Evolutionary conservation across 2,888 invertebrate species (phyloP), one percentile per base, ranked within the genome.

Genomic region (Herminia tarsipennalis): DNA sequence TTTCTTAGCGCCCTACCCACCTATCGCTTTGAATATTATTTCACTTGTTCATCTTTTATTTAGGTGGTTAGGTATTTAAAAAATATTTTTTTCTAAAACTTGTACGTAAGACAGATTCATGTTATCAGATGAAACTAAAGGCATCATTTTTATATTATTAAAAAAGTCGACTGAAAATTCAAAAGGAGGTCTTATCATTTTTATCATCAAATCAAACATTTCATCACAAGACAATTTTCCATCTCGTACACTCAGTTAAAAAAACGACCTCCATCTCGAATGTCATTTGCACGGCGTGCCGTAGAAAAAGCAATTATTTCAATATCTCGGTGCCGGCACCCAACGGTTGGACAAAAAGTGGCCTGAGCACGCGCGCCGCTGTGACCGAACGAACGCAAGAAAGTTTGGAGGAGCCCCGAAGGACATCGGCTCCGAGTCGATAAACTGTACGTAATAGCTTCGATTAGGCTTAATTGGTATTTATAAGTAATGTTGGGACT

Each of bases 281-380:
- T 91, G 91, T 89, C 91, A 89, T 89, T 91, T 89, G 89, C 88
- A 87, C 90, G 87, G 76, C 87, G 86, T 88, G 88, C 82, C 84
- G 89, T 86, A 84, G 87, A 88, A 90, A 89, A 90, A 90, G 88
- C 86, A 90, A 90, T 90, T 90, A 89, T 89, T 90, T 87, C 89
- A 90, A 89, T 88, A 89, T 86, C 86, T 83, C 78, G 81, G 83
- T 78, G 78, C 82, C 76, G 73, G 78, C 83, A 81, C 81, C 80
- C 81, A 76, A 73, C 65, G 70, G 72, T 42, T 67, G 70, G 73
- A 10, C 85, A 89, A 89, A 88, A 90, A 90, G 76, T 74, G 81
- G 35, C 47, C 65, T 38, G 77, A 74, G 89, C 90, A 90, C 90
- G 89, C 87, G 89, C 89, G 72, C 78, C 83, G 36, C 41, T 59